Evolutionary conservation across 2,113 vertebrate genomes (phyloP).

Genomic region (Chionomys nivalis): DNA sequence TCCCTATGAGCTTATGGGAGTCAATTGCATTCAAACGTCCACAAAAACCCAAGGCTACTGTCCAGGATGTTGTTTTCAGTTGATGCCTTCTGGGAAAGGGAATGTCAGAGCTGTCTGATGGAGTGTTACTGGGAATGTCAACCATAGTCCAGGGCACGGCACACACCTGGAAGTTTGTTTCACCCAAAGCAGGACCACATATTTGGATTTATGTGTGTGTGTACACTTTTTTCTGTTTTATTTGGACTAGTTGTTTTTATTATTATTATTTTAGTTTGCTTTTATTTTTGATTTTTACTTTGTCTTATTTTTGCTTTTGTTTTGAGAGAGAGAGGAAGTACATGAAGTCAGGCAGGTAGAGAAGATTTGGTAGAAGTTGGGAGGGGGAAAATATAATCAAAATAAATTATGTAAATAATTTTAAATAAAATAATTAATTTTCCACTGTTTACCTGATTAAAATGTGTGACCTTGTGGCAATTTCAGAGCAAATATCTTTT

Average conservation of each 20-base stretch:
- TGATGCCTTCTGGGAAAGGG: neutral
- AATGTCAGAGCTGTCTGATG: neutral
- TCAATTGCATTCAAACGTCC: neutral
- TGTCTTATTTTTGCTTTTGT: neutral
- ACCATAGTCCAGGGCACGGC: neutral
- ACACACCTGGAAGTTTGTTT: neutral
- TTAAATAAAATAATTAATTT: neutral
- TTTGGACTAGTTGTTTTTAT: neutral
- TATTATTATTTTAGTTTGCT: neutral
- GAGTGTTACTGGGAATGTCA: neutral
- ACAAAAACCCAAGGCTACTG: neutral
- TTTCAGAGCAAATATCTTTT: neutral
- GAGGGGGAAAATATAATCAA: neutral
- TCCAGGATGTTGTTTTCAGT: neutral
- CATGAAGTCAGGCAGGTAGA: neutral
- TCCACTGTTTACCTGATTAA: conserved; percentile 8
- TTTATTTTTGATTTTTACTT: neutral
- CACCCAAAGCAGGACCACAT: too few species aligned
- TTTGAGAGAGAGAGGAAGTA: neutral
- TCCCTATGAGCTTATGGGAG: neutral
- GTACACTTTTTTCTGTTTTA: neutral
- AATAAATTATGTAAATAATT: neutral
- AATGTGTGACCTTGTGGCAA: neutral
- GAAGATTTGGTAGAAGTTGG: neutral
- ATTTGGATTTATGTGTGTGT: neutral